Base-by-base conservation (phyloP, 2,797 vertebrate genomes). In the Enteromius mattozi region DNA sequence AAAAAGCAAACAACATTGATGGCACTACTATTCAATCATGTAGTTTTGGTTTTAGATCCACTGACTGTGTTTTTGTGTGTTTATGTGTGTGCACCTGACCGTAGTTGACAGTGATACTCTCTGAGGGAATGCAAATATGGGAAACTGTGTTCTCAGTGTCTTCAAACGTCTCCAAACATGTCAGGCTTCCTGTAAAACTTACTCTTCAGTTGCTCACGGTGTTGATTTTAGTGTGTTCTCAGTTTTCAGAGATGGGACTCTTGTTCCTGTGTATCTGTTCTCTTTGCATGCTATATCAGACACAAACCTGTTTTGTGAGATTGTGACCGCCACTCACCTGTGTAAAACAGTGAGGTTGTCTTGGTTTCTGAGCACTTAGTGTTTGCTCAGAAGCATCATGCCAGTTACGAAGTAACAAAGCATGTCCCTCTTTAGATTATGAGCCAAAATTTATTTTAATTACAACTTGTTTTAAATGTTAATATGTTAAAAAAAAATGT, bases 121-220 rank as follows among this genome's bases (percentile, higher is more conserved):
- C n/a, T 87, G 69, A 88, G 68, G 74, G 81, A 85, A 86, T 84
- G 21, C 42, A 81, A 42, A 85, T 78, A 86, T 35, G 33, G 81
- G 51, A 65, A 59, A 49, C 69, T 35, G 70, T 82, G 84, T 81
- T 61, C 75, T 42, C 16, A 76, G 74, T 77, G 40, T 54, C 77
- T 76, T 35, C 27, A 35, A 27, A 8, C 14, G 6, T 83, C 72
- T 69, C 68, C 72, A 47, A 83, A 79, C 56, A 78, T 82, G 84
- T 80, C 82, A 76, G 45, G 65, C 79, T 70, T 83, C 61, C 33
- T 74, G 33, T 30, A 81, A 51, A 6, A 66, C 40, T 71, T 42
- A 21, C 66, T 61, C 56, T 40, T 69, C 51, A 59, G 54, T 80
- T 37, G 14, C 54, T 61, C 6, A 84, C 40, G 42, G 42, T 78